A percentile compares a stretch with the other conserved stretches of the same genome.
Evolutionary conservation across 2,888 invertebrate species (phyloP).

Genomic region (Cosmia trapezina): DNA sequence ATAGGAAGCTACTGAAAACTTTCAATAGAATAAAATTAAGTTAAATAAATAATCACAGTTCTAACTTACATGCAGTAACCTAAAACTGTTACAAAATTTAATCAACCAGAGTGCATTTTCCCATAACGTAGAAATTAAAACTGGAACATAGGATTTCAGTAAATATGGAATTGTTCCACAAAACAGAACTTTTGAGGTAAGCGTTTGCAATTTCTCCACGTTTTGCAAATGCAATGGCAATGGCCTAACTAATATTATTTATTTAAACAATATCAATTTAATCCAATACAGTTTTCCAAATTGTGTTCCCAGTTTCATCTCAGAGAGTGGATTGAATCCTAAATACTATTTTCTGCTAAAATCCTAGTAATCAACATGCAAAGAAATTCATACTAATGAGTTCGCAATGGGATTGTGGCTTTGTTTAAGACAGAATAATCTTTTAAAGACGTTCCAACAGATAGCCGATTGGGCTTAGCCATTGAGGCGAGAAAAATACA

Average conservation of each 20-base stretch:
- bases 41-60: background rate
- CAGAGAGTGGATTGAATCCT: slow-evolving; percentile 24
- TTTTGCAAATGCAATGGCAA: background rate
- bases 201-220: background rate
- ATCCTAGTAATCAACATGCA: slow-evolving; percentile 18
- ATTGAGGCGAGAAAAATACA: slow-evolving; percentile 16
- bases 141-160: background rate
- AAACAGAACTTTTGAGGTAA: background rate
- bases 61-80: background rate
- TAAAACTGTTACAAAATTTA: slow-evolving; percentile 14
- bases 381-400: slow-evolving; percentile 43
- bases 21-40: background rate
- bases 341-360: slow-evolving; percentile 8
- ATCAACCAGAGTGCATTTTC: slow-evolving; percentile 48
- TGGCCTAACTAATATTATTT: background rate
- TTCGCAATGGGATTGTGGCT: slow-evolving; percentile 38
- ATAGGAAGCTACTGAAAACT: background rate
- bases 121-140: slow-evolving; percentile 31
- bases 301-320: slow-evolving; percentile 3
- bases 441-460: slow-evolving; percentile 22
- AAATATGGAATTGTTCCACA: background rate
- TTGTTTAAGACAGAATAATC: slow-evolving; percentile 41
- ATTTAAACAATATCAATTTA: slow-evolving; percentile 6
- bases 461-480: slow-evolving; percentile 30
- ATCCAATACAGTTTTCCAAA: background rate